A percentile compares a stretch with the other conserved stretches of the same genome.
These are phyloP conservation scores for Leptopterna dolabrata DNA, from an alignment of 2,888 invertebrate genomes.

Conservation along the genomic window DNA sequence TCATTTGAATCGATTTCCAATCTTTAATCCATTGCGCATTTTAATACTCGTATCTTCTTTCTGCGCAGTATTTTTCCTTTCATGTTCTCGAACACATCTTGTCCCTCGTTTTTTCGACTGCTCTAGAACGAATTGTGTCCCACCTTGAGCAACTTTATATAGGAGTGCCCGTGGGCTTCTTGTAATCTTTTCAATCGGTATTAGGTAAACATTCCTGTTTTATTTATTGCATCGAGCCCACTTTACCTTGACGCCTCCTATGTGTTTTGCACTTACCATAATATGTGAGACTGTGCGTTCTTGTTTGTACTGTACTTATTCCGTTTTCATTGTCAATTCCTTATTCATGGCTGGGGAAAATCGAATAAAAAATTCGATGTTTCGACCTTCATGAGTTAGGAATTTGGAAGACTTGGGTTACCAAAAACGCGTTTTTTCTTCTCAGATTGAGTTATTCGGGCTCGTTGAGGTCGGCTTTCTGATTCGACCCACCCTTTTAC, in stretches of 20 bases:
- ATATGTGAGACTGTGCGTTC: background rate
- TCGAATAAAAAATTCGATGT: background rate
- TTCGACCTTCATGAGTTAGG: background rate
- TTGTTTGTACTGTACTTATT: background rate
- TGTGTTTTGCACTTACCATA: background rate
- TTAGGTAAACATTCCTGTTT: background rate
- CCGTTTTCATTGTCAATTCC: background rate
- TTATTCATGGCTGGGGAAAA: background rate
- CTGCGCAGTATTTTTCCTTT: background rate
- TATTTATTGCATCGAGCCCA: background rate
- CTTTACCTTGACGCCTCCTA: background rate
- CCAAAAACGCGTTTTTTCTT: background rate
- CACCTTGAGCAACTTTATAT: background rate
- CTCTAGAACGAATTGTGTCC: background rate
- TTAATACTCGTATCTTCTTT: background rate
- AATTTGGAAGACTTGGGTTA: background rate
- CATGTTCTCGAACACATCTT: background rate
- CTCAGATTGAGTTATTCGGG: background rate
- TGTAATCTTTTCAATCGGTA: conserved; percentile 1
- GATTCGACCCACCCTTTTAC: background rate
- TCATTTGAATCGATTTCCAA: background rate
- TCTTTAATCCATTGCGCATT: background rate
- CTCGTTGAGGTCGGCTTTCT: background rate
- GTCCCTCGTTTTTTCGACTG: background rate
- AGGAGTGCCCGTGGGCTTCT: conserved; percentile 7